A percentile compares a stretch with the other conserved stretches of the same genome.
phyloP scores from a whole-genome alignment of 2,113 vertebrate genomes.

The Collichthys lucidus region DNA sequence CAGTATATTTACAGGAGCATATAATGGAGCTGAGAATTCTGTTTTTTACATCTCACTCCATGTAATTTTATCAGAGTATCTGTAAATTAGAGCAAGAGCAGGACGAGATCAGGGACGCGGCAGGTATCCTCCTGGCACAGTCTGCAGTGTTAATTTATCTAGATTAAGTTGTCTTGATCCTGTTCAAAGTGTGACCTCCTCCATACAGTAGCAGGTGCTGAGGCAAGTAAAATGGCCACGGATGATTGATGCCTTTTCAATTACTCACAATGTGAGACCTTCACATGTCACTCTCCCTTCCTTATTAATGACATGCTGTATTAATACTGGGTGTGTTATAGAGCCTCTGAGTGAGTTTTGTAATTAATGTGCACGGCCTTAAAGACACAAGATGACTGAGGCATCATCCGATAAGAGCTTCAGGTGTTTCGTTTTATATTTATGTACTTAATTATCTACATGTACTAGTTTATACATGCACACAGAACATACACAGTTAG shows the following conservation, averaged over 20 bases:
- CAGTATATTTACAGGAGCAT: not conserved
- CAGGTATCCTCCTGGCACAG: constrained; percentile 12
- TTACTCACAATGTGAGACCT: constrained; percentile 68
- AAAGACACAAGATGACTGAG: constrained; percentile 24
- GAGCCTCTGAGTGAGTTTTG: constrained; percentile 31
- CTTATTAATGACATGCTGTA: constrained; percentile 66
- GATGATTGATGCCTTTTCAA: constrained; percentile 86
- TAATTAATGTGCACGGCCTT: constrained; percentile 54
- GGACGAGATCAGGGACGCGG: not conserved
- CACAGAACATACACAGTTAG: not conserved
- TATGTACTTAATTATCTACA: constrained; percentile 18
- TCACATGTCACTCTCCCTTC: constrained; percentile 61
- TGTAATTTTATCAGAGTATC: not conserved
- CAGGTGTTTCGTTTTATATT: constrained; percentile 21
- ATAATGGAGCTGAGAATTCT: not conserved
- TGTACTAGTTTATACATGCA: not conserved
- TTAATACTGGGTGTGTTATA: constrained; percentile 49
- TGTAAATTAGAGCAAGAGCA: not conserved
- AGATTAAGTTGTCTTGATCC: constrained; percentile 54
- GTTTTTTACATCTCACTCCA: not conserved
- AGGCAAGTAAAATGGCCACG: constrained; percentile 79
- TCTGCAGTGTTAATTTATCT: constrained; percentile 52
- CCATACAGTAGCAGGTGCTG: constrained; percentile 85
- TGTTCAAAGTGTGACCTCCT: constrained; percentile 73
- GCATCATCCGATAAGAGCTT: constrained; percentile 23